Conservation (phyloP, 1,140 invertebrate species). For the Sycophaga agraensis region DNA sequence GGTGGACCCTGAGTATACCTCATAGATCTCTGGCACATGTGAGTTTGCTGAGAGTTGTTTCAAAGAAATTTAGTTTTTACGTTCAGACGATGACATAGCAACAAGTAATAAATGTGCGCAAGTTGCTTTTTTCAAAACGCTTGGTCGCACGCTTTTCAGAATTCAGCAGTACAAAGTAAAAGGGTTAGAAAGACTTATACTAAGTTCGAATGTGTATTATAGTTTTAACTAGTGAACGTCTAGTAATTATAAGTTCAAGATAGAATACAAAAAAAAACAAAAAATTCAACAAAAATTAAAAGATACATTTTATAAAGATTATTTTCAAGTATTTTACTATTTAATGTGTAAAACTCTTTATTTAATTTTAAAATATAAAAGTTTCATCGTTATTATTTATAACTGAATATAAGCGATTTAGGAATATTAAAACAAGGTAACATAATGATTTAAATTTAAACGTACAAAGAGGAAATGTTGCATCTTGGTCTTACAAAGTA, state of each 20-base stretch:
- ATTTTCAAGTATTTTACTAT: too few relatives aligned
- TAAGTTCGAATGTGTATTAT: not conserved
- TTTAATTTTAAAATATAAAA: too few relatives aligned
- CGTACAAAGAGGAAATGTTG: too few relatives aligned
- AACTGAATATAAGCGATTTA: too few relatives aligned
- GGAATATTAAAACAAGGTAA: not conserved
- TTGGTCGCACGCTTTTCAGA: not conserved
- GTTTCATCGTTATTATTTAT: too few relatives aligned
- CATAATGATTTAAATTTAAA: not conserved
- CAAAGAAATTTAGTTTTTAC: not conserved
- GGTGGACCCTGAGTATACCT: conserved; percentile 44
- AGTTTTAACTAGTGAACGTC: not conserved
- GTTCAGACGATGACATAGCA: not conserved
- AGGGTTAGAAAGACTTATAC: not conserved
- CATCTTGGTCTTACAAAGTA: too few relatives aligned
- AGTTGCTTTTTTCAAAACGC: not conserved
- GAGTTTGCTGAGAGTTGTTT: not conserved
- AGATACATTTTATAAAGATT: too few relatives aligned
- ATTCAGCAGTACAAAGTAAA: not conserved
- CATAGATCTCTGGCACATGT: too few relatives aligned
- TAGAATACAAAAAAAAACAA: not conserved
- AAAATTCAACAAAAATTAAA: not conserved
- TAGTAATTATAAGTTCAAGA: not conserved
- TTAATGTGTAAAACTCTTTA: too few relatives aligned
- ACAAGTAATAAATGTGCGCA: not conserved